Percentiles rank a stretch among this genome's conserved stretches.
Conservation (phyloP, 2,113 vertebrate genomes). For the Syngnathus scovelli region DNA sequence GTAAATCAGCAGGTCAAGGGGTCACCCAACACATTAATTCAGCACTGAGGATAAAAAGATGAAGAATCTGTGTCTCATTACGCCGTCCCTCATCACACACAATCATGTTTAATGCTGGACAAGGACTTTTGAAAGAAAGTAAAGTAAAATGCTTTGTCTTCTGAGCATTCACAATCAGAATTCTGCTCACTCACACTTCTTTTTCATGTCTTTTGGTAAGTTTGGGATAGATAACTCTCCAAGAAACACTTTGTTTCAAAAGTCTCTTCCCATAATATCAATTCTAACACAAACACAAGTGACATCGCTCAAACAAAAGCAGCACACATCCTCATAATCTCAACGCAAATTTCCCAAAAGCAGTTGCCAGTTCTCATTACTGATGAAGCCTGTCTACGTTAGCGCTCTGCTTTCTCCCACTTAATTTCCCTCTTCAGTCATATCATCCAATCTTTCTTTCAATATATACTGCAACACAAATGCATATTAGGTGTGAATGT, state of each 20-base stretch:
- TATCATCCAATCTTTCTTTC: slow-evolving; percentile 2
- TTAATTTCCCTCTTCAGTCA: slow-evolving; percentile 4
- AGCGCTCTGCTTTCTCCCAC: background rate
- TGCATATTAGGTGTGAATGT: slow-evolving; percentile 1
- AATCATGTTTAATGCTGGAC: slow-evolving; percentile 41
- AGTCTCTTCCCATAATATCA: background rate
- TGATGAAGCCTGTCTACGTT: background rate
- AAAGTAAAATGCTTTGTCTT: slow-evolving; percentile 24
- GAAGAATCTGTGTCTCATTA: slow-evolving; percentile 34
- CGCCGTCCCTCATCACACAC: slow-evolving; percentile 27
- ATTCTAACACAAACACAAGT: slow-evolving; percentile 2
- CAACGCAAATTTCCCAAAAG: slow-evolving; percentile 11
- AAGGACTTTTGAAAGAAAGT: slow-evolving; percentile 46
- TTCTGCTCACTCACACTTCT: too few relatives aligned
- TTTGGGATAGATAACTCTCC: background rate
- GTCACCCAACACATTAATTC: slow-evolving; percentile 62
- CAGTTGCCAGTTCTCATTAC: slow-evolving; percentile 20
- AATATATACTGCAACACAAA: slow-evolving; percentile 1
- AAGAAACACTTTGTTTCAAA: background rate
- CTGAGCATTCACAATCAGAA: background rate
- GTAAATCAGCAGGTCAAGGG: slow-evolving; percentile 64
- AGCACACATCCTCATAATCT: slow-evolving; percentile 6
- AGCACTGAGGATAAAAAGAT: slow-evolving; percentile 37
- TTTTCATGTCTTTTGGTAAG: background rate
- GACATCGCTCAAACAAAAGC: slow-evolving; percentile 9